phyloP scores from a whole-genome alignment of 2,888 invertebrate species.

The Apotomis capreana region DNA sequence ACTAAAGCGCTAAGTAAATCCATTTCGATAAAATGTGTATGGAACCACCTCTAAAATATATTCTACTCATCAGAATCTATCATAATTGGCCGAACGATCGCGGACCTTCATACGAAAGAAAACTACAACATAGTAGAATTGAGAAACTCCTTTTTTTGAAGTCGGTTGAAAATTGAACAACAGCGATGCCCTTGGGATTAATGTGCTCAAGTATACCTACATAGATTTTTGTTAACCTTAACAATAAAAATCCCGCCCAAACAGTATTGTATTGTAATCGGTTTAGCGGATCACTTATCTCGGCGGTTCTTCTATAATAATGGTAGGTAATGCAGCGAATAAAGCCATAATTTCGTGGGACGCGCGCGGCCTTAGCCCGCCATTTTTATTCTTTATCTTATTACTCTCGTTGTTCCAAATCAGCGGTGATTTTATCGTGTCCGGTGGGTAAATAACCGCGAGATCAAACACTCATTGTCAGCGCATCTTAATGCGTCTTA shows the following conservation, averaged over 20 bases:
- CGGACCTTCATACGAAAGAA: too few species aligned
- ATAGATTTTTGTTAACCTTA: conserved; percentile 1
- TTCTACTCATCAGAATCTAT: too few species aligned
- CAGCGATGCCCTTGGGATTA: not conserved
- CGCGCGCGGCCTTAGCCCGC: conserved; percentile 46
- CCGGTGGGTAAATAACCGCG: conserved; percentile 19
- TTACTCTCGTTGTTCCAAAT: conserved; percentile 32
- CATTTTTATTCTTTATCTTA: conserved; percentile 41
- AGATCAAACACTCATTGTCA: conserved; percentile 24
- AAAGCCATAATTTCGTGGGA: conserved; percentile 37
- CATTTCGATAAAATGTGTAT: too few species aligned
- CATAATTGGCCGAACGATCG: too few species aligned
- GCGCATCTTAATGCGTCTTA: conserved; percentile 27
- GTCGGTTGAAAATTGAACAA: not conserved
- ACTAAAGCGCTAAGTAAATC: too few species aligned
- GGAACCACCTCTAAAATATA: too few species aligned
- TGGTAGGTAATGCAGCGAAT: conserved; percentile 12
- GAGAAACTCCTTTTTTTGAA: too few species aligned
- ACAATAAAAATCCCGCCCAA: conserved; percentile 3
- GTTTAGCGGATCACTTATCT: conserved; percentile 33
- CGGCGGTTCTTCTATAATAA: conserved; percentile 22
- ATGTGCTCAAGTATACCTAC: not conserved
- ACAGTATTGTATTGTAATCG: conserved; percentile 18
- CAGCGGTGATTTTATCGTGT: conserved; percentile 34
- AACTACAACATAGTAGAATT: too few species aligned